These are phyloP conservation scores for Centroberyx gerrardi DNA, from an alignment of 2,797 vertebrate species.

Conservation along the genomic window DNA sequence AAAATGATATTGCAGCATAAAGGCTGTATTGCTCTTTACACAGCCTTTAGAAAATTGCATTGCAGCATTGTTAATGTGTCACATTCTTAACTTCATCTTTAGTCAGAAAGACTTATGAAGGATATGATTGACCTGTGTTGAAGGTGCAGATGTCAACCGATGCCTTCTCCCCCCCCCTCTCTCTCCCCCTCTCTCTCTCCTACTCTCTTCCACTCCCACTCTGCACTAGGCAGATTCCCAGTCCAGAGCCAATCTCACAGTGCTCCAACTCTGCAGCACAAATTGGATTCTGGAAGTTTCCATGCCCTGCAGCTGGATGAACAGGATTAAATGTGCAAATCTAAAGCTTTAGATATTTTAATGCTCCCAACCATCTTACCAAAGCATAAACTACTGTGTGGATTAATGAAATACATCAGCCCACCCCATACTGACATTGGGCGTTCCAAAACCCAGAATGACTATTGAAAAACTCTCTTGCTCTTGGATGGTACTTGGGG, in stretches of 20 bases:
- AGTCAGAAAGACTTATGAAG: not conserved
- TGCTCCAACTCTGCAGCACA: conserved; percentile 55
- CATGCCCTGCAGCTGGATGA: conserved; percentile 67
- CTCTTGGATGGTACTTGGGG: conserved; percentile 4
- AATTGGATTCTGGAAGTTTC: conserved; percentile 76
- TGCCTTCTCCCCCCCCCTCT: not conserved
- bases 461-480: conserved; percentile 11
- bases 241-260: conserved; percentile 42
- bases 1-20: not conserved
- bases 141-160: conserved; percentile 49
- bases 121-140: not conserved
- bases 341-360: conserved; percentile 71
- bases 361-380: conserved; percentile 65
- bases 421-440: conserved; percentile 31
- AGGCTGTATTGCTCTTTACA: not conserved
- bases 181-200: not conserved
- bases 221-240: conserved; percentile 39
- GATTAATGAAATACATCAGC: conserved; percentile 65
- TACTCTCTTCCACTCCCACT: not conserved
- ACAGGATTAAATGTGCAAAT: conserved; percentile 73
- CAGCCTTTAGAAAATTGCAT: not conserved
- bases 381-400: conserved; percentile 56
- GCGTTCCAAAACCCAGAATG: conserved; percentile 32
- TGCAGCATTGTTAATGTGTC: too few species aligned
- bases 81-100: too few species aligned